Percentiles rank a stretch among this genome's conserved stretches.
Conservation (phyloP, 2,113 vertebrate species). For the Deroptyus accipitrinus region DNA sequence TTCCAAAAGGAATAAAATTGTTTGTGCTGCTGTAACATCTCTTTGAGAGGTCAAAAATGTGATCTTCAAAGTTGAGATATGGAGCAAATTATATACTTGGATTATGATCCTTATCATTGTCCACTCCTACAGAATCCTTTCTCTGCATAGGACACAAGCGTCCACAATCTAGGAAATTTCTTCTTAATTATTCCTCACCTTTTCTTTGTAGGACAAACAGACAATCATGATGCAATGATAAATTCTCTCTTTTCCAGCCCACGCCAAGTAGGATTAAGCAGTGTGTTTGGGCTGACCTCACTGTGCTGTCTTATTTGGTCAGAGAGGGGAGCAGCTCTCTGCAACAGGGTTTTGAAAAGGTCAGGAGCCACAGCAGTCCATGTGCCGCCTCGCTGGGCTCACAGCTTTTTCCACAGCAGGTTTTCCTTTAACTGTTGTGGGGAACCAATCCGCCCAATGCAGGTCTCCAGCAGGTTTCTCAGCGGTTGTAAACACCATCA, state of each 20-base stretch:
- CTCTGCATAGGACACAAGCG: neutral
- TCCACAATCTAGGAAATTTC: neutral
- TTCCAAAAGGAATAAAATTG: neutral
- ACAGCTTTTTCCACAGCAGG: neutral
- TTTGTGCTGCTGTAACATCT: neutral
- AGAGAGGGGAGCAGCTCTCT: neutral
- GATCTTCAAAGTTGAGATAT: neutral
- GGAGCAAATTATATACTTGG: neutral
- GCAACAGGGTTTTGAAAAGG: neutral
- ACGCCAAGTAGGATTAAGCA: accelerated
- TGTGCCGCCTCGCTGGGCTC: neutral
- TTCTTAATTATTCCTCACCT: neutral
- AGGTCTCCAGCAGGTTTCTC: neutral
- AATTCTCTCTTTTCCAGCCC: neutral
- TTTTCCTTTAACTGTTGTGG: neutral
- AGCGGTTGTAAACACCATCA: neutral
- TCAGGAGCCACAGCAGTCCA: neutral
- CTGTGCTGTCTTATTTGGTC: neutral
- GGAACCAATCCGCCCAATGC: neutral
- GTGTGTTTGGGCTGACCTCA: neutral
- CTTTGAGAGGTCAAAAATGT: neutral
- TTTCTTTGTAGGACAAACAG: neutral
- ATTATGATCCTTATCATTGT: neutral
- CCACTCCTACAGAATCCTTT: neutral
- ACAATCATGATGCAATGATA: neutral